These are phyloP conservation scores for Misgurnus anguillicaudatus DNA, from an alignment of 2,113 vertebrate species.

Conservation along the genomic window DNA sequence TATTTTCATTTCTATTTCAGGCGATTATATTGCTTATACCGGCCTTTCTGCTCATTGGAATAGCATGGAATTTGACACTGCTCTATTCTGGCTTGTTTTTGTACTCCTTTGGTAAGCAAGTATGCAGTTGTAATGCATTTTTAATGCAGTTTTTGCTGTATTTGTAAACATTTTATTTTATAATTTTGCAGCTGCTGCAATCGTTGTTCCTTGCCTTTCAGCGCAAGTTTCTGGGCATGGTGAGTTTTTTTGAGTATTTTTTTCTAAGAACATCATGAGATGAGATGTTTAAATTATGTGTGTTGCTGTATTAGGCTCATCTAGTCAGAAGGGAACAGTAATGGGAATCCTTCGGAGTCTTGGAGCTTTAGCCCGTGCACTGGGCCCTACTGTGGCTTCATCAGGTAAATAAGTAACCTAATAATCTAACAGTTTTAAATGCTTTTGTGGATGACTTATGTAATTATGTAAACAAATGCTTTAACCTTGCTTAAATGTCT, in stretches of 20 bases:
- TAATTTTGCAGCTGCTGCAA: conserved; percentile 81
- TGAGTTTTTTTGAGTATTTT: conserved; percentile 66
- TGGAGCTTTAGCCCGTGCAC: conserved; percentile 87
- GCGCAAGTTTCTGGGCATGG: conserved; percentile 88
- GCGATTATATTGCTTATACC: conserved; percentile 86
- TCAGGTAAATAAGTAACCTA: conserved; percentile 70
- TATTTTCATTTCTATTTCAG: conserved; percentile 61
- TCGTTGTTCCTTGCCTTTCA: conserved; percentile 92
- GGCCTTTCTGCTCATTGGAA: conserved; percentile 88
- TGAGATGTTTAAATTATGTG: not conserved
- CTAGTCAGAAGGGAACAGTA: conserved; percentile 86
- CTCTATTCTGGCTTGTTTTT: conserved; percentile 84
- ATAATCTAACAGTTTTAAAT: too few species aligned
- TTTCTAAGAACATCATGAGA: not conserved
- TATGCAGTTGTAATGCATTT: not conserved
- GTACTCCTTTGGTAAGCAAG: conserved; percentile 89
- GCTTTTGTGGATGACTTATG: not conserved
- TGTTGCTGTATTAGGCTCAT: conserved; percentile 73
- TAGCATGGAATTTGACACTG: conserved; percentile 75
- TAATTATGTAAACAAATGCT: not conserved
- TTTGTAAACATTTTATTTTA: conserved; percentile 20
- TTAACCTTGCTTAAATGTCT: not conserved
- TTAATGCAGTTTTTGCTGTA: not conserved
- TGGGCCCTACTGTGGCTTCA: conserved; percentile 85
- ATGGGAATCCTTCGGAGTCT: conserved; percentile 96